Evolutionary conservation across 2,113 vertebrate genomes (phyloP), one percentile per base, ranked within the genome.

Genomic region (Misgurnus mizolepis): DNA sequence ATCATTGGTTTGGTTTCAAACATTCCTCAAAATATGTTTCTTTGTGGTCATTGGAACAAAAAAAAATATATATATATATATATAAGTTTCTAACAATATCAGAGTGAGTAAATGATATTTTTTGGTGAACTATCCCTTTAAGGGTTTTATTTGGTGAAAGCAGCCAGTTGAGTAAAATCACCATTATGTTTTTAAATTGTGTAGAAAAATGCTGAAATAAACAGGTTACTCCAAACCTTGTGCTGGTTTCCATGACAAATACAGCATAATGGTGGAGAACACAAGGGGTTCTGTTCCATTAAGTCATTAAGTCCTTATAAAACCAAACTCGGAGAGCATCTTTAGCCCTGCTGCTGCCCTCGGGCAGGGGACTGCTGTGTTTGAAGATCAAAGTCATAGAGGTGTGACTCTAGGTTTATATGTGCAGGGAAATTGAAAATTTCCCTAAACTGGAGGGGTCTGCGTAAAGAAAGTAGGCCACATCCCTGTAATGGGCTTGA

Each of bases 311-410:
- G 72, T 73, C 61, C 74, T 66, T 81, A 75, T 82, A 84, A 82
- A 74, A 81, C 55, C 43, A 70, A 85, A 79, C 55, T 76, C 62
- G 50, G 43, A 70, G 69, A 72, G 75, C 82, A 82, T 83, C 80
- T 80, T 76, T 76, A 74, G 68, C 72, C 73, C 79, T 18, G 58
- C 62, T 64, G 45, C 45, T 74, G 60, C 84, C 82, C 67, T 72
- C 18, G 49, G 86, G 82, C 82, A 75, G 62, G 77, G 41, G 18
- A 56, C 45, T 65, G 82, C 64, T 69, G 69, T 84, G 78, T 83
- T 84, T 83, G 79, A 83, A 85, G 78, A 87, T 84, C 86, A 84
- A 85, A 85, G 80, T 60, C 14, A 18, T 56, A 15, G 49, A 84
- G 76, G 80, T 83, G 83, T 78, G 79, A 79, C 80, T 85, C 71